Percentiles rank a stretch among this genome's conserved stretches.
These are phyloP conservation scores for Leptinotarsa haldemani DNA, from an alignment of 2,888 invertebrate genomes.

Conservation along the genomic window DNA sequence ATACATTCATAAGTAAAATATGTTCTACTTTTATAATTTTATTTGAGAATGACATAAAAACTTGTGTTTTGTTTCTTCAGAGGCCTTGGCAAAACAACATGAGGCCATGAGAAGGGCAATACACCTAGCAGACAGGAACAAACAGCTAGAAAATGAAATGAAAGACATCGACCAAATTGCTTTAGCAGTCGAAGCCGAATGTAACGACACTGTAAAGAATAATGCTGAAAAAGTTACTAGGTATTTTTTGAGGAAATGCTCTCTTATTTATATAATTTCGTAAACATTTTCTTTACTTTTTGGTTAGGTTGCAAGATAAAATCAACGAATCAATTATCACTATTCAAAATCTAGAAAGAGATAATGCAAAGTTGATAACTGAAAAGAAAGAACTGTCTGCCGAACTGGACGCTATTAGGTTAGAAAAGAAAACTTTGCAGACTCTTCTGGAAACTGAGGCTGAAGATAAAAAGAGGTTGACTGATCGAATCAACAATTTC, in stretches of 20 bases:
- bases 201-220: slow-evolving; percentile 75
- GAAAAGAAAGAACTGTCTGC: slow-evolving; percentile 65
- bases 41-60: background rate
- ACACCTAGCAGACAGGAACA: slow-evolving; percentile 79
- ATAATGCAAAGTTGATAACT: slow-evolving; percentile 65
- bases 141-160: slow-evolving; percentile 76
- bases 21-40: no score
- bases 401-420: slow-evolving; percentile 67
- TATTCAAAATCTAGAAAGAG: slow-evolving; percentile 67
- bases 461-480: slow-evolving; percentile 71
- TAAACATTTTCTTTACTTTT: slow-evolving; percentile 18
- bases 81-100: slow-evolving; percentile 76
- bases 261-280: background rate
- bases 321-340: slow-evolving; percentile 66
- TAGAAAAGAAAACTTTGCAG: slow-evolving; percentile 72
- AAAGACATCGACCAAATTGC: slow-evolving; percentile 80
- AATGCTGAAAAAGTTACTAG: slow-evolving; percentile 69
- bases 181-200: slow-evolving; percentile 80
- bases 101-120: slow-evolving; percentile 85
- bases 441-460: slow-evolving; percentile 68
- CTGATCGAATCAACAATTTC: slow-evolving; percentile 71
- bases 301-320: slow-evolving; percentile 64
- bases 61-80: slow-evolving; percentile 55
- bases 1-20: no score
- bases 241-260: slow-evolving; percentile 41